Evolutionary conservation across 2,797 vertebrate genomes (phyloP), one percentile per base, ranked within the genome.

Genomic region (Potorous gilbertii): DNA sequence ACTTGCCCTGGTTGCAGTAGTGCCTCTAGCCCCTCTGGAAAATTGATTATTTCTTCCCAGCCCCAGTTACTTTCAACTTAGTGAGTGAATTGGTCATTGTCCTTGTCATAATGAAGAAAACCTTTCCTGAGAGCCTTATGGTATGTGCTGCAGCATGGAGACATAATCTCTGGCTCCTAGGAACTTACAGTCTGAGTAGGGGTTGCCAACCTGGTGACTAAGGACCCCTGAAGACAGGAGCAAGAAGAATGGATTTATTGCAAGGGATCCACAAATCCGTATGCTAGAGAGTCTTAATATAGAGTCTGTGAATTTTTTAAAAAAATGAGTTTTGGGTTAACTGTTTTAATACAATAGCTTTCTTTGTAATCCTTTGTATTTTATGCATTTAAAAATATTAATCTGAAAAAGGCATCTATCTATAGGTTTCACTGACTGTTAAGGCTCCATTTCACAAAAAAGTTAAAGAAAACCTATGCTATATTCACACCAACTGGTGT

Each of bases 51-150:
- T 94, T 92, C 55, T 92, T 87, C 46, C 55, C 91, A 28, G 52
- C 92, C 56, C 16, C 55, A 54, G 5, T 93, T 96, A 96, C 94
- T 96, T 94, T 90, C 87, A 90, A 56, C 24, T 87, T 55, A 92
- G 95, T 90, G 96, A 92, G 95, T 90, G 96, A 90, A 93, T 81
- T 74, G 8, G 91, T 94, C 90, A n/a, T 93, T 92, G 95, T 95
- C 95, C 95, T 94, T 94, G 8, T 93, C 54, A 1, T 93, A 96
- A 95, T 93, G 92, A 46, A 81, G 93, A 96, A 96, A 3, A 8
- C 4, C 0, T 87, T 87, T 87, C 74, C 74, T 50, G 40, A 87
- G 40, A 87, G 24, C 40, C 24, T 50, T 27, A 87, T 87, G 40
- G 74, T 50, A 50, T 81, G n/a, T 1, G 3, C n/a, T 46, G 40